Evolutionary conservation across 2,797 vertebrate species (phyloP).

Genomic region (Trichosurus vulpecula): DNA sequence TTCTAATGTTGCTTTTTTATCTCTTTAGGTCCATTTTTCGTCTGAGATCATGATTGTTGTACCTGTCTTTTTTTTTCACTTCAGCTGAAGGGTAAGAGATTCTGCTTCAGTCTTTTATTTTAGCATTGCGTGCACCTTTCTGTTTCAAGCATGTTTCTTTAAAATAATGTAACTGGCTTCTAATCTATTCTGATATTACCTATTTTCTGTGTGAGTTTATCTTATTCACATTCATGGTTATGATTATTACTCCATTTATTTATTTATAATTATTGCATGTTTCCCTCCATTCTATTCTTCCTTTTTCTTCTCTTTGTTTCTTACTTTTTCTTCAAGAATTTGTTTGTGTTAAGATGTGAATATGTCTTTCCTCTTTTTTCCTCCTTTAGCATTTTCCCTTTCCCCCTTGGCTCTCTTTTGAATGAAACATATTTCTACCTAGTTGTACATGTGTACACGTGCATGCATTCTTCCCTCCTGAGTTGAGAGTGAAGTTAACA

Average conservation of each 20-base stretch:
- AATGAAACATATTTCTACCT: not conserved
- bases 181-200: not conserved
- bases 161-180: not conserved
- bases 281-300: not conserved
- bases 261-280: too few relatives aligned
- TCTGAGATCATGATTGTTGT: not conserved
- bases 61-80: not conserved
- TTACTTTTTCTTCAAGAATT: not conserved
- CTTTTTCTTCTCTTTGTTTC: not conserved
- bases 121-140: not conserved
- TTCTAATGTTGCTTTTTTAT: not conserved
- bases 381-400: not conserved
- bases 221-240: not conserved
- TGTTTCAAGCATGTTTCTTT: not conserved
- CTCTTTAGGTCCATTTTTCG: not conserved
- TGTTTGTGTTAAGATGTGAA: not conserved
- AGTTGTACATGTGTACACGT: not conserved
- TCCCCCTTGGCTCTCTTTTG: not conserved
- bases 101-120: not conserved
- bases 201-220: not conserved
- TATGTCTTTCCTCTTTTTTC: not conserved
- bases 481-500: not conserved
- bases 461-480: not conserved
- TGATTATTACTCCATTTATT: too few relatives aligned
- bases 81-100: not conserved